Evolutionary conservation across 2,888 invertebrate genomes (phyloP), one percentile per base, ranked within the genome.

Genomic region (Rhagonycha lutea): DNA sequence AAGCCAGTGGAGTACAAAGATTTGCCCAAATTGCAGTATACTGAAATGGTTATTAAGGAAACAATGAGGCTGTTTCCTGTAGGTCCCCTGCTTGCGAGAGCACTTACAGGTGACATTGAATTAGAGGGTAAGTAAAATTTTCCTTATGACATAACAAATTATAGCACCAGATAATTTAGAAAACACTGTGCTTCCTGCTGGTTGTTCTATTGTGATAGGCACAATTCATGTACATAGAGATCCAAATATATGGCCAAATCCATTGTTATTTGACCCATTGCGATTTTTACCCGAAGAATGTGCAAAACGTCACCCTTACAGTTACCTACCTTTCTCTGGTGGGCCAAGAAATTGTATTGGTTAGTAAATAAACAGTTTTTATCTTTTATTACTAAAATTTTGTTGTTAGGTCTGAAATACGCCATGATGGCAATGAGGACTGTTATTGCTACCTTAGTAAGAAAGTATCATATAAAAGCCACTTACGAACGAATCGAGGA

Each of bases 21-120:
- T 63, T 68, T 81, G 14, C 61, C 74, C 3, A 61, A 73, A 4
- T 26, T 81, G 29, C 63, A 68, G 5, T 78, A 79, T 14, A 62
- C 74, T 7, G 80, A 81, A 47, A 76, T 75, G 63, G 78, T 80
- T 26, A 68, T 81, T 24, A 79, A 80, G 23, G 80, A 80, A 71
- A 74, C 76, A 0, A 61, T 80, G 73, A 63, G 80, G 7, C 29
- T 81, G 0, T 81, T 79, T 72, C 73, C 80, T 2, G 18, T 76
- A 10, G 76, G 69, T 3, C 76, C 79, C 4, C 18, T 77, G 4
- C n/a, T 79, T 12, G 70, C 69, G 0, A 24, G 80, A n/a, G 14
- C 70, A 14, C 24, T 75, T 2, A 29, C 68, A 4, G 75, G 61
- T 9, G 79, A 81, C 9, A 63, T 81, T 61, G 28, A 77, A 18